A percentile compares a stretch with the other conserved stretches of the same genome.
These are phyloP conservation scores for Hydrotaea cyrtoneurina DNA, from an alignment of 2,888 invertebrate species.

Conservation along the genomic window DNA sequence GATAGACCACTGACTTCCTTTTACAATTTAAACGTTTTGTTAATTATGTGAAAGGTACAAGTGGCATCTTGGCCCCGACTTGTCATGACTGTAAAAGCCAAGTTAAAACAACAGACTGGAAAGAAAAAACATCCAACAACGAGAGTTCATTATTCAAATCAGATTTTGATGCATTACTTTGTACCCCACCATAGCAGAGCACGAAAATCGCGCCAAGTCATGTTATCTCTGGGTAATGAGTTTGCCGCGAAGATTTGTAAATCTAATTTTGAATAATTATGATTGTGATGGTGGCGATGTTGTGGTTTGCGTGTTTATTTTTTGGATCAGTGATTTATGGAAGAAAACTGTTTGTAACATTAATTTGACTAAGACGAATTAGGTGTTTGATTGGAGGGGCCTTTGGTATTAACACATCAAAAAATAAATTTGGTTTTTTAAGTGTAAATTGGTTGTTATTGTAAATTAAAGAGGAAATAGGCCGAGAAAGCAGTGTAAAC, in stretches of 20 bases:
- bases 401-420: too few species aligned
- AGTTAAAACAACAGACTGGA: background rate
- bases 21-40: background rate
- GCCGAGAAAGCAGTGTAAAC: too few species aligned
- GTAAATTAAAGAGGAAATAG: too few species aligned
- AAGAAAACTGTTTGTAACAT: too few species aligned
- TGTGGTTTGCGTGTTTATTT: background rate
- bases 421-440: too few species aligned
- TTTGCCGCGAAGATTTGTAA: background rate
- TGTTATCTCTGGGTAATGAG: background rate
- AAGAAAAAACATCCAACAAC: background rate
- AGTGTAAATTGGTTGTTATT: too few species aligned
- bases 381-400: background rate
- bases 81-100: background rate
- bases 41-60: slow-evolving; percentile 11
- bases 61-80: background rate
- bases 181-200: background rate
- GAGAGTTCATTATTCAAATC: slow-evolving; percentile 19
- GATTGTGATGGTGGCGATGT: background rate
- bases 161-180: slow-evolving; percentile 9
- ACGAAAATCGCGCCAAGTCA: background rate
- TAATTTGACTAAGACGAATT: background rate
- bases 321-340: background rate
- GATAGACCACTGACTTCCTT: background rate
- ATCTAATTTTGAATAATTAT: background rate